phyloP scores from a whole-genome alignment of 1,140 invertebrate species.

The Maconellicoccus hirsutus region DNA sequence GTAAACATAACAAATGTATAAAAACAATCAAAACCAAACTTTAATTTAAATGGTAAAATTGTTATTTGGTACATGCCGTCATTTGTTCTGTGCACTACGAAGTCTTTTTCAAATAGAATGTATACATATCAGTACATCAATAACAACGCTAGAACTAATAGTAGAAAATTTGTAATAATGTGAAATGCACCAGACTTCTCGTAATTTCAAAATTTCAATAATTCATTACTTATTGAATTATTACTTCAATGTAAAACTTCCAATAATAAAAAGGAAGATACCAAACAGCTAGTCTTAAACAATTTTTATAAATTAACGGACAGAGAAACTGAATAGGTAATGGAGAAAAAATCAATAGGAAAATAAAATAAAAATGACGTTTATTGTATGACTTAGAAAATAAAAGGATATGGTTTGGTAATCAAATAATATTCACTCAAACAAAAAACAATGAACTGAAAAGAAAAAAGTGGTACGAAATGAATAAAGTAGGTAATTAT shows the following conservation, averaged over 20 bases:
- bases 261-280: too few relatives aligned
- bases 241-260: too few relatives aligned
- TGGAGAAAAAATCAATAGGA: background rate
- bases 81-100: background rate
- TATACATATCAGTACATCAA: background rate
- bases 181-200: background rate
- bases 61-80: background rate
- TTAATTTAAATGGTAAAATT: background rate
- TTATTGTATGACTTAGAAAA: constrained; percentile 1
- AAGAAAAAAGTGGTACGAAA: constrained; percentile 11
- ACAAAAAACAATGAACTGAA: background rate
- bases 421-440: constrained; percentile 15
- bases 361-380: background rate
- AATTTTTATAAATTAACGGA: too few relatives aligned
- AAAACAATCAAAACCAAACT: background rate
- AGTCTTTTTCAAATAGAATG: background rate
- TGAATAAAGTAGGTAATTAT: too few relatives aligned
- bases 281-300: too few relatives aligned
- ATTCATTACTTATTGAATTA: background rate
- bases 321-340: background rate
- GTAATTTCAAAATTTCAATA: background rate
- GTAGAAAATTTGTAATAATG: background rate
- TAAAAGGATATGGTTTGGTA: constrained; percentile 7
- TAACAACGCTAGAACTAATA: too few relatives aligned
- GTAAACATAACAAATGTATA: constrained; percentile 4